phyloP scores from a whole-genome alignment of 2,888 invertebrate species.

The Proisotoma minuta region DNA sequence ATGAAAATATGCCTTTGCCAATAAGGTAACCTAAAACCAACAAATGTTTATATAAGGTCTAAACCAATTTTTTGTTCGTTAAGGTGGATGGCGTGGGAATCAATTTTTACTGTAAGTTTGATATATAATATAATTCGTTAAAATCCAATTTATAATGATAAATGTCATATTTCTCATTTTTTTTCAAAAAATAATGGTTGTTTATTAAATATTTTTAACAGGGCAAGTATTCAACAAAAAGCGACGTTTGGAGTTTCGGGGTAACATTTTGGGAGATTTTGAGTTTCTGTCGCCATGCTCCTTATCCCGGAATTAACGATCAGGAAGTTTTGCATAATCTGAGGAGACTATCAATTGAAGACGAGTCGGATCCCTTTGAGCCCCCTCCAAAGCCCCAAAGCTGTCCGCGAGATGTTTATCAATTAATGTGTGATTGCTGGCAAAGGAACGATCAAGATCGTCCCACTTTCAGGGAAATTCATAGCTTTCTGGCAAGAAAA shows the following conservation, averaged over 20 bases:
- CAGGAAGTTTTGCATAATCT: slow-evolving; percentile 72
- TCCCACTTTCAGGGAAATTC: slow-evolving; percentile 81
- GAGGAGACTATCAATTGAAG: slow-evolving; percentile 60
- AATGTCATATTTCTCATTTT: no score
- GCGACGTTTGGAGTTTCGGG: slow-evolving; percentile 87
- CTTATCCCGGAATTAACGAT: slow-evolving; percentile 71
- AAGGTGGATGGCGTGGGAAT: slow-evolving; percentile 88
- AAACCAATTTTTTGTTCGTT: slow-evolving; percentile 55
- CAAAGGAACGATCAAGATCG: slow-evolving; percentile 72
- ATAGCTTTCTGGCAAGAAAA: slow-evolving; percentile 72
- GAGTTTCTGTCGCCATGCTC: slow-evolving; percentile 69
- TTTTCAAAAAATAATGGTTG: no score
- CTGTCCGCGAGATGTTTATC: slow-evolving; percentile 72
- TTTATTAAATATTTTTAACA: no score
- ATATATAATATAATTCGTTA: neutral
- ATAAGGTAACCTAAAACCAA: slow-evolving; percentile 57
- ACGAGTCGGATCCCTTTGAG: slow-evolving; percentile 50
- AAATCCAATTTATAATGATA: neutral
- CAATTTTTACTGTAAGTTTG: slow-evolving; percentile 64
- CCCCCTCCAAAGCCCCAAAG: slow-evolving; percentile 61
- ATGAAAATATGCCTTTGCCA: slow-evolving; percentile 74
- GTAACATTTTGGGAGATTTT: slow-evolving; percentile 84
- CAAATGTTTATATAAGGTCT: neutral
- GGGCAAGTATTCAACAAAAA: slow-evolving; percentile 83
- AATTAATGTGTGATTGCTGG: slow-evolving; percentile 90